Base-by-base conservation (phyloP, 2,113 vertebrate genomes). In the Cinclus cinclus region DNA sequence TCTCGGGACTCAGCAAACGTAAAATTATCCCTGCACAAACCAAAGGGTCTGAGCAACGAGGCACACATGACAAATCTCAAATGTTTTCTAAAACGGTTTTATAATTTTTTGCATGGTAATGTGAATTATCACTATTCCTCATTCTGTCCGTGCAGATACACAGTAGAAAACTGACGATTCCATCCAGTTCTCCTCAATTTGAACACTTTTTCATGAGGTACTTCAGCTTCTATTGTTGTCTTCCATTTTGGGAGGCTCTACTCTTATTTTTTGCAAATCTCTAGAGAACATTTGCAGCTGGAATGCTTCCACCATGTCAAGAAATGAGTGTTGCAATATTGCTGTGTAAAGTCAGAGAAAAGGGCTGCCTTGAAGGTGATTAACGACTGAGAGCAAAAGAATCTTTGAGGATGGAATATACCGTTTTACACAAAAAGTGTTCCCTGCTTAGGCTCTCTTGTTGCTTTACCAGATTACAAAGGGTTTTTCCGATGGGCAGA, bases 401-500 rank as follows among this genome's bases (percentile, higher is more conserved):
- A 87, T 35, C 27, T 90, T 35, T 75, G 46, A 74, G 60, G 35
- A 50, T 76, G 58, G 58, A 91, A 60, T 68, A n/a, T 21, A 20
- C 4, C 58, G 44, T 46, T 84, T 92, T 62, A 46, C 46, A 82
- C 17, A 79, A 41, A 74, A 44, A 42, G 3, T 53, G 33, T 71
- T 81, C 64, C 37, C 76, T 70, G 59, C 71, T 94, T 62, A 88
- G 50, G 50, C 30, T 76, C 8, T 75, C 86, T 63, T 92, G 27
- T n/a, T 82, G 27, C 33, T 91, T 91, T 46, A 85, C 23, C 30
- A 93, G 71, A 82, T 95, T 75, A 87, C 60, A 83, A 53, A 79
- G 37, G 53, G 7, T 35, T 95, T 87, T 89, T 89, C 58, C 89
- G 62, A 71, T 13, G 13, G 59, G 37, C 33, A 69, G 89, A 95